These are phyloP conservation scores for Troglohyphantes excavatus DNA, from an alignment of 2,888 invertebrate species.

Conservation along the genomic window DNA sequence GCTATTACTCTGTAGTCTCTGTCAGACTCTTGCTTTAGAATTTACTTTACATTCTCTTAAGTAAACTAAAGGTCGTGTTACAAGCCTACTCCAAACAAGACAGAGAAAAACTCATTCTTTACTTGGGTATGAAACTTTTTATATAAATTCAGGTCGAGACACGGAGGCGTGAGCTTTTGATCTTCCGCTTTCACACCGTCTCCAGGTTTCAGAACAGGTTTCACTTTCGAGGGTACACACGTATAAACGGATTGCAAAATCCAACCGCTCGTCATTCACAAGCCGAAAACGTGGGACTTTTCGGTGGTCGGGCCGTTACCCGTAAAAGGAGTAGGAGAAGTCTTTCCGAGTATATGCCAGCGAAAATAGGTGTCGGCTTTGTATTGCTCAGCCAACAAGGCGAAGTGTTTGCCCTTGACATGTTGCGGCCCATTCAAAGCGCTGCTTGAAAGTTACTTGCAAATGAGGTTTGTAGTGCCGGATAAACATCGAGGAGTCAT, in stretches of 20 bases:
- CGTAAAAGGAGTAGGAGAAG: conserved; percentile 32
- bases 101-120: too few relatives aligned
- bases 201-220: conserved; percentile 8
- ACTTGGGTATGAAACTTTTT: too few relatives aligned
- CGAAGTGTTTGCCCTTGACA: conserved; percentile 11
- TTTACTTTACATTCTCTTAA: too few relatives aligned
- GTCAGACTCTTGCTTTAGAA: too few relatives aligned
- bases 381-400: conserved; percentile 10
- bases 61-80: too few relatives aligned
- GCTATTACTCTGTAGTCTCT: too few relatives aligned
- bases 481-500: background rate
- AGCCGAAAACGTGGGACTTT: conserved; percentile 16
- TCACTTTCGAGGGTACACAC: background rate
- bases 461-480: conserved; percentile 6
- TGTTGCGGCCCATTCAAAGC: background rate
- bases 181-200: background rate
- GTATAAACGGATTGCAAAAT: background rate
- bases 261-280: background rate
- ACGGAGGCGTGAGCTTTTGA: background rate
- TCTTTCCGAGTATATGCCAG: background rate
- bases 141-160: background rate
- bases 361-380: conserved; percentile 15
- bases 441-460: background rate
- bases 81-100: too few relatives aligned
- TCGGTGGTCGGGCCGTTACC: conserved; percentile 8